Conservation (phyloP, 2,888 invertebrate species). For the Synergus japonicus region DNA sequence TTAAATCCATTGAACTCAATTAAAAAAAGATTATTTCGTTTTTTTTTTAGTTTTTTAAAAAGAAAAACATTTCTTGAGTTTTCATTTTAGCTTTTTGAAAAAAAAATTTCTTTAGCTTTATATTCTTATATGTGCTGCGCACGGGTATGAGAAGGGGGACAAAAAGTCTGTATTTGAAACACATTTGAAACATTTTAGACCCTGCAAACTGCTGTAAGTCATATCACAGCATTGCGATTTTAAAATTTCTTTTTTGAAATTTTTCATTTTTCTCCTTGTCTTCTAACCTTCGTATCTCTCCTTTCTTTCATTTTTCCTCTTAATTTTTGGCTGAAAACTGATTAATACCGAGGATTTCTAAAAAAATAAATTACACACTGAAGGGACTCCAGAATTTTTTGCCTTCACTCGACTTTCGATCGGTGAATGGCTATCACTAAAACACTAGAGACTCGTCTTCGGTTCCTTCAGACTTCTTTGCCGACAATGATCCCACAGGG, state of each 20-base stretch:
- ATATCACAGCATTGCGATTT: background rate
- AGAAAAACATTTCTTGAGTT: no score
- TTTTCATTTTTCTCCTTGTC: background rate
- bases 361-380: constrained; percentile 27
- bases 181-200: no score
- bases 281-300: background rate
- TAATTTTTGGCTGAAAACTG: background rate
- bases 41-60: no score
- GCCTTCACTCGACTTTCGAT: constrained; percentile 15
- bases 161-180: no score
- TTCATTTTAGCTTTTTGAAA: no score
- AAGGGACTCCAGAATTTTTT: constrained; percentile 10
- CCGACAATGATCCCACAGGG: constrained; percentile 81
- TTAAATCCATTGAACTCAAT: no score
- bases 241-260: no score
- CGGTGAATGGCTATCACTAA: constrained; percentile 15
- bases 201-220: background rate
- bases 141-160: no score
- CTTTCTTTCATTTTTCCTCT: background rate
- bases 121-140: no score
- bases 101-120: no score
- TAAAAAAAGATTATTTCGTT: no score
- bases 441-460: background rate
- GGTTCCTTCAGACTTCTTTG: constrained; percentile 73
- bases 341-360: background rate